These are phyloP conservation scores for Gadopsis bispinosus DNA, from an alignment of 2,797 vertebrate species.

Conservation along the genomic window DNA sequence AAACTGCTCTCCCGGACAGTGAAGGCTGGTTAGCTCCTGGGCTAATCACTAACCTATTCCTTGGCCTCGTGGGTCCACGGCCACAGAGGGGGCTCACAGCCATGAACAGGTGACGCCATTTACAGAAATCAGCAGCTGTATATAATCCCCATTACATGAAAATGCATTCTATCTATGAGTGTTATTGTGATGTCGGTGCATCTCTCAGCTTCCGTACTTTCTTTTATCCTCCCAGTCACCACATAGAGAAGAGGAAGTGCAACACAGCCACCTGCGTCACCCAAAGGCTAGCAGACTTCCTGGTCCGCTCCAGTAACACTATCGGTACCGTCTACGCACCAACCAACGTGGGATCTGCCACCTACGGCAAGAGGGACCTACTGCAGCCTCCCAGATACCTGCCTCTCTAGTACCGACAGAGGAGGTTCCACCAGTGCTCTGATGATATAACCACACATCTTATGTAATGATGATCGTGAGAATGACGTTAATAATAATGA, in stretches of 20 bases:
- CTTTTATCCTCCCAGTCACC: conserved; percentile 66
- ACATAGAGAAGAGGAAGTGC: conserved; percentile 90
- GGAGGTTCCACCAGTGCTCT: conserved; percentile 27
- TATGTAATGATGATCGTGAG: conserved; percentile 52
- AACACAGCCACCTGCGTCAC: conserved; percentile 93
- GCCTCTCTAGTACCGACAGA: conserved; percentile 78
- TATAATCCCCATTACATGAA: neutral
- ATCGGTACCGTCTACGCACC: conserved; percentile 86
- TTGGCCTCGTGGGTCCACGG: conserved; percentile 72
- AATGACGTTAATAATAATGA: conserved; percentile 28
- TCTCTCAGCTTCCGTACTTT: neutral
- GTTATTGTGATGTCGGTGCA: neutral
- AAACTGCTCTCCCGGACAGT: conserved; percentile 70
- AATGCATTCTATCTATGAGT: neutral
- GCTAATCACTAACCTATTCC: conserved; percentile 79
- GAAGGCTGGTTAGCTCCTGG: conserved; percentile 79
- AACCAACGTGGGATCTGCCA: conserved; percentile 90
- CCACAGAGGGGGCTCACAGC: conserved; percentile 73
- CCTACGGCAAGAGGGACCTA: conserved; percentile 90
- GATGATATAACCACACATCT: conserved; percentile 52
- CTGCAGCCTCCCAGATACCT: conserved; percentile 68
- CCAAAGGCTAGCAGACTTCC: conserved; percentile 91
- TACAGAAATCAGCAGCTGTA: neutral
- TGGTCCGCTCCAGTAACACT: conserved; percentile 89
- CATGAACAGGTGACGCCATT: conserved; percentile 79